Conservation (phyloP, 2,888 invertebrate species). For the Drosophila longiperda region DNA sequence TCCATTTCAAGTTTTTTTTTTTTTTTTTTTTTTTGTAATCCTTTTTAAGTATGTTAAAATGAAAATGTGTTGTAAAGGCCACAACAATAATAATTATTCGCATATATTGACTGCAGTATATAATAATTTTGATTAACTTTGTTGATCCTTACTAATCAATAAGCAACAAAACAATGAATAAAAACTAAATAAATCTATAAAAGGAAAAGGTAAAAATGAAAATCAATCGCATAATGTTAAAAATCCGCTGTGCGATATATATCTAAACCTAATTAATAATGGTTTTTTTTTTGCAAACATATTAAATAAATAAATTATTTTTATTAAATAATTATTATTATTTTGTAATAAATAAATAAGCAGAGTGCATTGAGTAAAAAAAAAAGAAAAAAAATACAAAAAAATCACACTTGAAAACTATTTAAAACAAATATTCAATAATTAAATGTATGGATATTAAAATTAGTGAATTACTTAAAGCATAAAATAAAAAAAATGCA, state of each 20-base stretch:
- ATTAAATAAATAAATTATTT: conserved; percentile 80
- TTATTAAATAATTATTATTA: conserved; percentile 76
- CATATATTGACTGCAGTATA: conserved; percentile 29
- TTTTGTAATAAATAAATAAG: conserved; percentile 66
- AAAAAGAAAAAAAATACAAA: conserved; percentile 1
- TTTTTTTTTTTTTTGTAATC: conserved; percentile 4
- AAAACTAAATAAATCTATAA: background rate
- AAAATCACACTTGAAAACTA: conserved; percentile 30
- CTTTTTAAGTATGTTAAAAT: conserved; percentile 12
- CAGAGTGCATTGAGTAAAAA: conserved; percentile 41
- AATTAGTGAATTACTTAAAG: conserved; percentile 56
- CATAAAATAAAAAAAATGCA: conserved; percentile 21
- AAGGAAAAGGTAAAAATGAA: conserved; percentile 8
- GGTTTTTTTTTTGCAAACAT: conserved; percentile 49
- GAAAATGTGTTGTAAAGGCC: conserved; percentile 7
- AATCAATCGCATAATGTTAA: conserved; percentile 41
- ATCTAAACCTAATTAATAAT: conserved; percentile 43
- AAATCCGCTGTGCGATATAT: conserved; percentile 44
- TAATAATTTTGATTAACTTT: conserved; percentile 1
- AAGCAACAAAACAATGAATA: conserved; percentile 9
- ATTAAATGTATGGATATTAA: conserved; percentile 54
- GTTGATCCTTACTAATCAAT: conserved; percentile 20
- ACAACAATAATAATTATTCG: conserved; percentile 20
- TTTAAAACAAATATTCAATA: conserved; percentile 48
- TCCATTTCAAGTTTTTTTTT: conserved; percentile 9